These are phyloP conservation scores for Germaria angustata DNA, from an alignment of 2,888 invertebrate species.

Conservation along the genomic window DNA sequence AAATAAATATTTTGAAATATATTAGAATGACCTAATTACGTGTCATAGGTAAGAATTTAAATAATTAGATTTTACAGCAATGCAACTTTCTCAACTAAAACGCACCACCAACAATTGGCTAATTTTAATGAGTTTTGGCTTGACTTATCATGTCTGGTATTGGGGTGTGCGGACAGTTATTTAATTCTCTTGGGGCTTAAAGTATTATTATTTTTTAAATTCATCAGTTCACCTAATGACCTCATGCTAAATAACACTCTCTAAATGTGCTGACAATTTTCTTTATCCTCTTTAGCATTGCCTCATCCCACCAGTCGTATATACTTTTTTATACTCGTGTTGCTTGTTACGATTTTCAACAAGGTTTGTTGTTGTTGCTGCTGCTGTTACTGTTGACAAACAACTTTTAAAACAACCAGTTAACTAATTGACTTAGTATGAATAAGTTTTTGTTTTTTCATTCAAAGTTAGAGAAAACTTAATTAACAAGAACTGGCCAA, in stretches of 20 bases:
- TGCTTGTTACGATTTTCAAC: not conserved
- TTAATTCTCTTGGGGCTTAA: slow-evolving; percentile 48
- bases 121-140: not conserved
- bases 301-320: not conserved
- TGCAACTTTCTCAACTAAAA: not conserved
- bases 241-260: slow-evolving; percentile 39
- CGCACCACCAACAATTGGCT: not conserved
- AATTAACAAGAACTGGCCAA: no score
- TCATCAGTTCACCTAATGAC: slow-evolving; percentile 52
- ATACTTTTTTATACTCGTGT: not conserved
- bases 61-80: slow-evolving; percentile 51
- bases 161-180: slow-evolving; percentile 5
- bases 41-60: slow-evolving; percentile 12
- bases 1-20: not conserved
- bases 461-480: not conserved
- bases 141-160: not conserved
- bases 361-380: not conserved
- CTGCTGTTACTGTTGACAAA: no score
- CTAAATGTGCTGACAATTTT: slow-evolving; percentile 26
- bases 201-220: slow-evolving; percentile 6
- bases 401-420: slow-evolving; percentile 23
- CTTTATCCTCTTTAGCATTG: not conserved
- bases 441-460: slow-evolving; percentile 5
- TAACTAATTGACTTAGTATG: slow-evolving; percentile 52
- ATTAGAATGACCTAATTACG: not conserved